Evolutionary conservation across 2,113 vertebrate genomes (phyloP).

Genomic region (Maccullochella peelii): DNA sequence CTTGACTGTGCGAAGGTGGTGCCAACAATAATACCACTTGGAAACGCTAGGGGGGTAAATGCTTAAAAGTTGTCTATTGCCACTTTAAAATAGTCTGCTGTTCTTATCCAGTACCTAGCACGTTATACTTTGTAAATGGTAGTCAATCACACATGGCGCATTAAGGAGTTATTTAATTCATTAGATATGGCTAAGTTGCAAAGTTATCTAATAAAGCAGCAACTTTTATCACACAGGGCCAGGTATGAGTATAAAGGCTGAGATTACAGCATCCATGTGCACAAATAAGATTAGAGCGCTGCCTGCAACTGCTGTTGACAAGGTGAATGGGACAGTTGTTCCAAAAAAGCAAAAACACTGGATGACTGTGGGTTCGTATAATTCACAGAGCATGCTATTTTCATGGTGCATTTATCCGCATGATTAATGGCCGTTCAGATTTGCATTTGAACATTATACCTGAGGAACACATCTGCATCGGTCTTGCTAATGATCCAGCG

Average conservation of each 20-base stretch:
- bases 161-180: constrained; percentile 64
- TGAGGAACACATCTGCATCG: constrained; percentile 69
- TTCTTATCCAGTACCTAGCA: constrained; percentile 53
- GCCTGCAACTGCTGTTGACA: constrained; percentile 35
- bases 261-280: constrained; percentile 47
- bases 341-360: constrained; percentile 30
- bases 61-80: too few species aligned
- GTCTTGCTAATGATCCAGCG: constrained; percentile 65
- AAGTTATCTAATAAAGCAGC: constrained; percentile 48
- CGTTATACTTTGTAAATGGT: constrained; percentile 58
- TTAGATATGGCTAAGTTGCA: constrained; percentile 38
- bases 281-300: constrained; percentile 53
- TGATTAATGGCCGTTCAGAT: constrained; percentile 58
- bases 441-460: constrained; percentile 63
- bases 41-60: too few species aligned
- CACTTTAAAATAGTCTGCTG: constrained; percentile 60
- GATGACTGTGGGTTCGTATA: constrained; percentile 19
- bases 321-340: constrained; percentile 45
- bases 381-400: constrained; percentile 40
- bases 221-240: constrained; percentile 52
- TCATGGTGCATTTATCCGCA: constrained; percentile 53
- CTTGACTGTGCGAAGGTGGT: too few species aligned
- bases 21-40: too few species aligned
- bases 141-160: constrained; percentile 43
- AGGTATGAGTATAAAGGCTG: constrained; percentile 42